phyloP scores from a whole-genome alignment of 2,113 vertebrate species.

The Gallinago paraguaiae region DNA sequence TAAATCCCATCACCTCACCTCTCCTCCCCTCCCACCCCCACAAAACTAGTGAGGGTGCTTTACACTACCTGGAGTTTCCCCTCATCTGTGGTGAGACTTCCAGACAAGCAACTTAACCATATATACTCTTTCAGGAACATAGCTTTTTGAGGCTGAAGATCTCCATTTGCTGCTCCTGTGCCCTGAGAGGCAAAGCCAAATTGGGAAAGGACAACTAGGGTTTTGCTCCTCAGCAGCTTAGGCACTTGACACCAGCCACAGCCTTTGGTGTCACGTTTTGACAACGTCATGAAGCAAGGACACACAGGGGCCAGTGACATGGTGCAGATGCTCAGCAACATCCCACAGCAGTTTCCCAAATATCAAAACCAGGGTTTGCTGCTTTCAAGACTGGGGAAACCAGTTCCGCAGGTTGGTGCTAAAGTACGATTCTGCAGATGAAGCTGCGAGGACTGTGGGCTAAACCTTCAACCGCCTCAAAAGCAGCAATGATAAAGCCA shows the following conservation, averaged over 20 bases:
- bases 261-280: not conserved
- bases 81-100: not conserved
- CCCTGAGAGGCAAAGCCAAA: not conserved
- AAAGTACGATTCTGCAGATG: not conserved
- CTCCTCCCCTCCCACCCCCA: not conserved
- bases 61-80: not conserved
- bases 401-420: not conserved
- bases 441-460: not conserved
- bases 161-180: not conserved
- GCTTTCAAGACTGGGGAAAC: not conserved
- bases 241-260: accelerated
- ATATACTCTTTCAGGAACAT: accelerated
- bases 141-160: not conserved
- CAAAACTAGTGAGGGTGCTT: not conserved
- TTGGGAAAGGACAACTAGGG: not conserved
- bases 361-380: not conserved
- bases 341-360: not conserved
- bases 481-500: not conserved
- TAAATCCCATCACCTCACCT: not conserved
- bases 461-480: not conserved
- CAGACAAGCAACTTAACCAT: not conserved
- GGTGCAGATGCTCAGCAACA: not conserved
- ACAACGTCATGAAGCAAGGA: accelerated
- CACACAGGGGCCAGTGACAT: not conserved
- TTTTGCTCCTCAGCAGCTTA: not conserved